Percentiles rank a stretch among this genome's conserved stretches.
Evolutionary conservation across 2,888 invertebrate genomes (phyloP).

Genomic region (Eupithecia vulgata): DNA sequence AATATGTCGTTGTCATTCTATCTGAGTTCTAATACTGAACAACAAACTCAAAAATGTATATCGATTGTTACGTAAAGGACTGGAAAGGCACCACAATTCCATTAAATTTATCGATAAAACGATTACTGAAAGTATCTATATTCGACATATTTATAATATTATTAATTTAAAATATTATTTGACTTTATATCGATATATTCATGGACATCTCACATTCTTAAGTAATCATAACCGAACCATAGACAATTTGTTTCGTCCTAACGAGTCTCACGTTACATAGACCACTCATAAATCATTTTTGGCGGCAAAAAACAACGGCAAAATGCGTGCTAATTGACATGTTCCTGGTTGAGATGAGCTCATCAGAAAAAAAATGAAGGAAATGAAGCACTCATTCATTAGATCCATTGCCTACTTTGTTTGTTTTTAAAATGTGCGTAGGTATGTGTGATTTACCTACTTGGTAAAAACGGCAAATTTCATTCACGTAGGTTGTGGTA

Average conservation of each 20-base stretch:
- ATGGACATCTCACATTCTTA: constrained; percentile 50
- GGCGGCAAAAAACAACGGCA: constrained; percentile 67
- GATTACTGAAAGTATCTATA: too few species aligned
- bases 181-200: constrained; percentile 4
- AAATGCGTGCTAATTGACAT: constrained; percentile 82
- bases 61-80: too few species aligned
- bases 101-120: too few species aligned
- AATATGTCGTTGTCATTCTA: too few species aligned
- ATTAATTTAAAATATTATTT: too few species aligned
- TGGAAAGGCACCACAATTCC: too few species aligned
- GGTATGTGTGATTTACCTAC: background rate
- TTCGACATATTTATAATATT: too few species aligned
- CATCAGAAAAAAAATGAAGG: constrained; percentile 30
- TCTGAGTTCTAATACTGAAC: too few species aligned
- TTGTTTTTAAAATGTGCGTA: constrained; percentile 4
- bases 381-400: constrained; percentile 33
- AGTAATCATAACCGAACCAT: constrained; percentile 57
- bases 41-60: too few species aligned
- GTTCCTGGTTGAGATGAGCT: constrained; percentile 67
- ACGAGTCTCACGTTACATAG: constrained; percentile 73
- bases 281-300: constrained; percentile 78
- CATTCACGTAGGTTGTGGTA: background rate
- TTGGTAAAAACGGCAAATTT: background rate
- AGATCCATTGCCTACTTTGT: constrained; percentile 16
- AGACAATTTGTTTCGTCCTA: constrained; percentile 79